Percentiles rank a stretch among this genome's conserved stretches.
phyloP scores from a whole-genome alignment of 2,888 invertebrate species.

The Limnephilus marmoratus region DNA sequence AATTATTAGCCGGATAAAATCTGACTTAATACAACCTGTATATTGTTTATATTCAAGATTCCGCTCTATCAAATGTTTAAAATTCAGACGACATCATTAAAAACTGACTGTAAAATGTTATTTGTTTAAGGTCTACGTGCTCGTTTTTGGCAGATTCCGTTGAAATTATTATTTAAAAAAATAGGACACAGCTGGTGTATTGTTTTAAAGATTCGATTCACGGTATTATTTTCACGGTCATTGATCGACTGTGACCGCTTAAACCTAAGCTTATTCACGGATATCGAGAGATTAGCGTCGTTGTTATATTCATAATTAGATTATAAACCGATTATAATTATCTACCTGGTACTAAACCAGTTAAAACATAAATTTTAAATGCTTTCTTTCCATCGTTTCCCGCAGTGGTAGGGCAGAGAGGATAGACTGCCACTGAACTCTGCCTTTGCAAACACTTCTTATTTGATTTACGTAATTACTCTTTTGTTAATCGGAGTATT shows the following conservation, averaged over 20 bases:
- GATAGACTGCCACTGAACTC: too few relatives aligned
- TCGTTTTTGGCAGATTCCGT: background rate
- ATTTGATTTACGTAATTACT: too few relatives aligned
- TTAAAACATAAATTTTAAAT: too few relatives aligned
- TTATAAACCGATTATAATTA: background rate
- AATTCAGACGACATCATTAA: background rate
- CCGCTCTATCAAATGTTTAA: background rate
- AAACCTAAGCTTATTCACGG: background rate
- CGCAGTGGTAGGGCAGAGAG: too few relatives aligned
- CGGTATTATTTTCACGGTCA: background rate
- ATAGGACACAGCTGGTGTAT: background rate
- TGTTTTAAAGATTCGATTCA: background rate
- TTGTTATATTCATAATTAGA: background rate
- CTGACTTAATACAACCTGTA: background rate
- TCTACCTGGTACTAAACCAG: too few relatives aligned
- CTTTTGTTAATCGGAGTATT: too few relatives aligned
- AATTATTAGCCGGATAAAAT: too few relatives aligned
- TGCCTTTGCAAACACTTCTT: too few relatives aligned
- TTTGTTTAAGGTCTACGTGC: background rate
- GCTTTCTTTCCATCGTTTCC: too few relatives aligned
- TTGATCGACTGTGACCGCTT: background rate
- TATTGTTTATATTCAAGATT: background rate
- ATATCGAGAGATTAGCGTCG: background rate
- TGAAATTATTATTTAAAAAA: background rate
- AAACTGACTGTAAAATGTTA: background rate